phyloP scores from a whole-genome alignment of 2,888 invertebrate genomes.

The Lithosia quadra region DNA sequence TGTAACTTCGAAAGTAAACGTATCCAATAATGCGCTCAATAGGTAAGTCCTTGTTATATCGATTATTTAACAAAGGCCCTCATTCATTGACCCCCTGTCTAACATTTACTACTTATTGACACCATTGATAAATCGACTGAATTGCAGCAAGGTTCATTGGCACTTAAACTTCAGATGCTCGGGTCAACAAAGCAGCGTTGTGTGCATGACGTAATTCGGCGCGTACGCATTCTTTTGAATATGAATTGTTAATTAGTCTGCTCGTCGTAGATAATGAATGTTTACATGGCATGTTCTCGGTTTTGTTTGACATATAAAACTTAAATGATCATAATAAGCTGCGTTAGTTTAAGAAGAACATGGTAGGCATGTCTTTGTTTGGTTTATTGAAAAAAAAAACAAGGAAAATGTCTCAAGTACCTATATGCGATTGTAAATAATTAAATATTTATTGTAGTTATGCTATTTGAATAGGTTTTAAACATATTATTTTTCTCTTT shows the following conservation, averaged over 20 bases:
- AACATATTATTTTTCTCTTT: too few relatives aligned
- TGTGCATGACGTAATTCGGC: slow-evolving; percentile 56
- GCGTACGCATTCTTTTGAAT: slow-evolving; percentile 62
- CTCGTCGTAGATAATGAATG: slow-evolving; percentile 53
- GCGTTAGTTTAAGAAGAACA: not conserved
- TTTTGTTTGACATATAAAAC: slow-evolving; percentile 19
- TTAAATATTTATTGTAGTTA: too few relatives aligned
- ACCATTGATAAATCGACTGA: slow-evolving; percentile 62
- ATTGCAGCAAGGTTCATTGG: slow-evolving; percentile 65
- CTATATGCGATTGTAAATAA: too few relatives aligned
- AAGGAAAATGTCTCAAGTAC: too few relatives aligned
- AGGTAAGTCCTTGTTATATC: slow-evolving; percentile 23
- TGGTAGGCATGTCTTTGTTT: too few relatives aligned
- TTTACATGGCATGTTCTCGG: slow-evolving; percentile 44
- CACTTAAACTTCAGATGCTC: slow-evolving; percentile 51
- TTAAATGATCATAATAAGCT: slow-evolving; percentile 17
- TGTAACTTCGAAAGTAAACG: not conserved
- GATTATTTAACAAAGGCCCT: slow-evolving; percentile 57
- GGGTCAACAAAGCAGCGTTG: slow-evolving; percentile 57
- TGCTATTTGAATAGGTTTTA: too few relatives aligned
- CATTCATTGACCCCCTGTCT: slow-evolving; percentile 60
- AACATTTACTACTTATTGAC: slow-evolving; percentile 59
- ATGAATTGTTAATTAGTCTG: slow-evolving; percentile 63
- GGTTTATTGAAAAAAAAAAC: too few relatives aligned
- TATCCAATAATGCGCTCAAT: slow-evolving; percentile 12